Conservation (phyloP, 2,888 invertebrate species). For the Syritta pipiens region DNA sequence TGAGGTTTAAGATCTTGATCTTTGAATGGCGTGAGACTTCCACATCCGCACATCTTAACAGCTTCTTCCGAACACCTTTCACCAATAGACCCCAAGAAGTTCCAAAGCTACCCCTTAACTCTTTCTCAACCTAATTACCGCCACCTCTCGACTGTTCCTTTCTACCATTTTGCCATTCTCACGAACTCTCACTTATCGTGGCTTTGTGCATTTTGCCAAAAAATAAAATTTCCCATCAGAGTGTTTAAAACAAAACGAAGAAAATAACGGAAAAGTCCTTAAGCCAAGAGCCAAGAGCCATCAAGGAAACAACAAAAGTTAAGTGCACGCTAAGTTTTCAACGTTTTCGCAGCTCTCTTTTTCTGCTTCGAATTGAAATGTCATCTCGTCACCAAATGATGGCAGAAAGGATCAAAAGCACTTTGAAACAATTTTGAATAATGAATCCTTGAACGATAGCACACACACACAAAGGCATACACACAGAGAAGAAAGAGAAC, state of each 20-base stretch:
- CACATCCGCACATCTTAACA: too few relatives aligned
- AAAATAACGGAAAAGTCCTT: conserved; percentile 60
- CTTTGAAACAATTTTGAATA: conserved; percentile 50
- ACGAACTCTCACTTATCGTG: conserved; percentile 1
- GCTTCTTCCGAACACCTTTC: too few relatives aligned
- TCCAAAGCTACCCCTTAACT: too few relatives aligned
- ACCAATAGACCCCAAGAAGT: too few relatives aligned
- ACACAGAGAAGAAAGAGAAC: conserved; percentile 4
- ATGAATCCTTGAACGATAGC: too few relatives aligned
- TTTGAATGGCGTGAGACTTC: too few relatives aligned
- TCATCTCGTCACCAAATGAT: conserved; percentile 29
- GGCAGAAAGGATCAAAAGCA: conserved; percentile 15
- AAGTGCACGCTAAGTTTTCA: conserved; percentile 56
- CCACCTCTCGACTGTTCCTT: too few relatives aligned
- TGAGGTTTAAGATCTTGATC: too few relatives aligned
- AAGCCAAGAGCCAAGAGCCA: conserved; percentile 62
- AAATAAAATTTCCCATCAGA: conserved; percentile 14
- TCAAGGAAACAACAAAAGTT: conserved; percentile 58
- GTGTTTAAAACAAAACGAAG: conserved; percentile 17
- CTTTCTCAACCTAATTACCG: too few relatives aligned
- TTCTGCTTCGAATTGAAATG: conserved; percentile 40
- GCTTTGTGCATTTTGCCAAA: conserved; percentile 57
- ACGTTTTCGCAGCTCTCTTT: conserved; percentile 36
- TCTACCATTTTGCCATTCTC: too few relatives aligned
- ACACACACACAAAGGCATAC: conserved; percentile 31